Conservation (phyloP, 1,140 invertebrate genomes). For the Achatina immaculata region DNA sequence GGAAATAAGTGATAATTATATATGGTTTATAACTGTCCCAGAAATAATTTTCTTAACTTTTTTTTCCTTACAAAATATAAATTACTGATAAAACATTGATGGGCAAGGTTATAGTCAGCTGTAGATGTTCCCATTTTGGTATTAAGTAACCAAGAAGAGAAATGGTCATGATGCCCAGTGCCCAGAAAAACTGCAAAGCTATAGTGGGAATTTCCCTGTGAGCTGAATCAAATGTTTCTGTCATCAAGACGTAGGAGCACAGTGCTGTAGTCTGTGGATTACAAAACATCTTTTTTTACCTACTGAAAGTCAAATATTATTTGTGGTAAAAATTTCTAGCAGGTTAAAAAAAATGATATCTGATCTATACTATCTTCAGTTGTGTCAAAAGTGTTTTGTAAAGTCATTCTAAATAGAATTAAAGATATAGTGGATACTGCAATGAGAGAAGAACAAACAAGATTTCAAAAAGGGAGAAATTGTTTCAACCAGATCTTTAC, state of each 20-base stretch:
- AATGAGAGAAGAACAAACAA: too few species aligned
- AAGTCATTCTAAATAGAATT: too few species aligned
- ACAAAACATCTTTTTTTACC: neutral
- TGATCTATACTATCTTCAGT: neutral
- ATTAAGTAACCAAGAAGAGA: slow-evolving; percentile 70
- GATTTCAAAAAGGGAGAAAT: too few species aligned
- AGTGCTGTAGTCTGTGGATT: slow-evolving; percentile 61
- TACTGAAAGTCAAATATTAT: neutral
- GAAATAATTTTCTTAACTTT: too few species aligned
- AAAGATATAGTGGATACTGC: too few species aligned
- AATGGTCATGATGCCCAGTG: slow-evolving; percentile 69
- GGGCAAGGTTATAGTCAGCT: slow-evolving; percentile 71
- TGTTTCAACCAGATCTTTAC: too few species aligned
- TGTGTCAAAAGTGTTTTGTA: too few species aligned
- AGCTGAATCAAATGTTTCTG: slow-evolving; percentile 73
- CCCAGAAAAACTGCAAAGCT: slow-evolving; percentile 68
- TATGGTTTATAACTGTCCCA: too few species aligned
- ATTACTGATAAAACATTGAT: slow-evolving; percentile 68
- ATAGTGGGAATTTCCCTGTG: slow-evolving; percentile 73
- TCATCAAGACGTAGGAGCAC: slow-evolving; percentile 61
- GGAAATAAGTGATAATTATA: too few species aligned
- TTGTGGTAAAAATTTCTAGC: neutral
- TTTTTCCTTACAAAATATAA: slow-evolving; percentile 70
- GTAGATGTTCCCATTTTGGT: slow-evolving; percentile 71
- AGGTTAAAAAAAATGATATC: neutral